phyloP scores from a whole-genome alignment of 1,140 invertebrate species.

The Notospermus geniculatus region DNA sequence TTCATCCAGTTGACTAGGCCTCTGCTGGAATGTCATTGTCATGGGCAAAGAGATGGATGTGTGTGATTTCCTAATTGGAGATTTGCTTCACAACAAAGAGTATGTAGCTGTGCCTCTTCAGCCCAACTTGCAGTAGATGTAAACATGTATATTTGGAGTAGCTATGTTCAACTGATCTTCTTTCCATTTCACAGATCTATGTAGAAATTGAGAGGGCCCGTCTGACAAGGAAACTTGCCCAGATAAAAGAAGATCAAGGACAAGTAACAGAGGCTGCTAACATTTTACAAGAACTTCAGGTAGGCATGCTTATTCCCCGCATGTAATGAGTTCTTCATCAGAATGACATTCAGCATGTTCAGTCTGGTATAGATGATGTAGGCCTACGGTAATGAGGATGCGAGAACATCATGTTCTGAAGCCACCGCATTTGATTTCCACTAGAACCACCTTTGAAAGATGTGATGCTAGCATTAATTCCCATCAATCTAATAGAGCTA shows the following conservation, averaged over 20 bases:
- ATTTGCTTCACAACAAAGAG: no score
- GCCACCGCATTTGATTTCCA: no score
- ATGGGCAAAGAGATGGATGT: no score
- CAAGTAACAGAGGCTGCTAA: constrained; percentile 86
- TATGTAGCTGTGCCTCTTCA: no score
- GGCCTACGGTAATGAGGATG: neutral
- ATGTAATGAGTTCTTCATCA: neutral
- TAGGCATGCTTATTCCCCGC: no score
- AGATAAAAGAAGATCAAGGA: constrained; percentile 87
- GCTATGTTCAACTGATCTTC: constrained; percentile 9
- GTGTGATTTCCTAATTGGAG: no score
- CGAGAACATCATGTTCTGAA: no score
- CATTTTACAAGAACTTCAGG: constrained; percentile 94
- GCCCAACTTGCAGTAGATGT: no score
- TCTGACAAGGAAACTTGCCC: constrained; percentile 88
- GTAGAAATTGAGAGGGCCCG: constrained; percentile 98
- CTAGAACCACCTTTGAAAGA: no score
- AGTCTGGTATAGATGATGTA: no score
- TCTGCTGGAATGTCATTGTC: neutral
- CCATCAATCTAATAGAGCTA: neutral
- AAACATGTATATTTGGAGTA: no score
- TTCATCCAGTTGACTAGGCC: neutral
- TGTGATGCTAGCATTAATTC: neutral
- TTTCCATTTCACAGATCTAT: constrained; percentile 73
- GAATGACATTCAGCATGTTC: no score